phyloP scores from a whole-genome alignment of 1,140 invertebrate genomes.

The Gryon sp. region DNA sequence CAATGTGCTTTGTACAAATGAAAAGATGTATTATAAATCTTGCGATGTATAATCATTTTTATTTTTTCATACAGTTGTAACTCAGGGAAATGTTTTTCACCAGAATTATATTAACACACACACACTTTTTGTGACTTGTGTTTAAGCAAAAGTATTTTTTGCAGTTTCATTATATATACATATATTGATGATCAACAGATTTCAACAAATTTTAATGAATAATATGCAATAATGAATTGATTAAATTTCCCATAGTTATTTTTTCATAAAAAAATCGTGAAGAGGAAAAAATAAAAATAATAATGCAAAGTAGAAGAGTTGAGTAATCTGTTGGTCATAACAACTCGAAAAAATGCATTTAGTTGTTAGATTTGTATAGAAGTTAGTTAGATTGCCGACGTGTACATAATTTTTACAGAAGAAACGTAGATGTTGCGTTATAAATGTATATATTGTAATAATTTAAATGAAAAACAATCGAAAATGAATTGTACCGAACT shows the following conservation, averaged over 20 bases:
- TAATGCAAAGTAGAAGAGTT: too few relatives aligned
- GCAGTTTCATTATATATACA: too few relatives aligned
- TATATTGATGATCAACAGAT: too few relatives aligned
- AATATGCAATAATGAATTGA: too few relatives aligned
- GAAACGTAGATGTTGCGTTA: conserved; percentile 40
- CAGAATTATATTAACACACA: not conserved
- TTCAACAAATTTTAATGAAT: too few relatives aligned
- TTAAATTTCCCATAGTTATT: too few relatives aligned
- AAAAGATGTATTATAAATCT: not conserved
- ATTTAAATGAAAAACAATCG: conserved; percentile 32
- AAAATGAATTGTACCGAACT: not conserved
- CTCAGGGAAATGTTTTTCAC: conserved; percentile 13
- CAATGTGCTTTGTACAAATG: not conserved
- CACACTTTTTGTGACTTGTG: not conserved
- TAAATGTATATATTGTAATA: conserved; percentile 60
- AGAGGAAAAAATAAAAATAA: too few relatives aligned
- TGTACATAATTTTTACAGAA: conserved; percentile 53
- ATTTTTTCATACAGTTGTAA: conserved; percentile 1
- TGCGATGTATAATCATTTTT: conserved; percentile 3
- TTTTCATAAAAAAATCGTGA: too few relatives aligned
- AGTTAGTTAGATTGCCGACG: conserved; percentile 11
- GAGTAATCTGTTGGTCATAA: too few relatives aligned
- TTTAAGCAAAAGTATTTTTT: conserved; percentile 2
- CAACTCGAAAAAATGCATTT: too few relatives aligned
- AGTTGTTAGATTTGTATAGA: conserved; percentile 50